Conservation (phyloP, 2,888 invertebrate species). For the Callosobruchus maculatus region DNA sequence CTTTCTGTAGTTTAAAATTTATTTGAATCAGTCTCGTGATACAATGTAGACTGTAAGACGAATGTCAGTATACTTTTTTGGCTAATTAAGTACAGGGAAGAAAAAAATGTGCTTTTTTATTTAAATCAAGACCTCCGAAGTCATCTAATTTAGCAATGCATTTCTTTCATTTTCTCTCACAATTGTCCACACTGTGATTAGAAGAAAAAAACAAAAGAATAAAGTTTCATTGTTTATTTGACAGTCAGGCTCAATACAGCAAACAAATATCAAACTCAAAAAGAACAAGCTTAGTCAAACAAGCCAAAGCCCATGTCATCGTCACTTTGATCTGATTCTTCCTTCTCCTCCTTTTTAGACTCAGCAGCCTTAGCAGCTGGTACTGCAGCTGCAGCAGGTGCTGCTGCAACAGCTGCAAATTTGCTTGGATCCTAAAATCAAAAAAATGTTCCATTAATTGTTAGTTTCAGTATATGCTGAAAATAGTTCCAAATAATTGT, state of each 20-base stretch:
- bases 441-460: neutral
- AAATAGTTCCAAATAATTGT: neutral
- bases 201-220: constrained; percentile 6
- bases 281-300: constrained; percentile 63
- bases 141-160: no score
- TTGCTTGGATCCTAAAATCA: constrained; percentile 84
- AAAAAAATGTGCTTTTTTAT: no score
- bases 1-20: no score
- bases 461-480: neutral
- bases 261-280: constrained; percentile 25
- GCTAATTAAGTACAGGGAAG: no score
- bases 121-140: no score
- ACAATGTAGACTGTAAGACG: no score
- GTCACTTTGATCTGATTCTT: constrained; percentile 78
- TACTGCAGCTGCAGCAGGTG: constrained; percentile 58
- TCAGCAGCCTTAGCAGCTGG: constrained; percentile 60
- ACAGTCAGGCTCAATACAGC: constrained; percentile 38
- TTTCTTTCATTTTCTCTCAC: no score
- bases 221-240: constrained; percentile 23
- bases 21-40: no score
- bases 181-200: no score
- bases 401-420: constrained; percentile 68
- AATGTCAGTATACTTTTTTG: no score
- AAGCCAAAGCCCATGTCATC: constrained; percentile 99
- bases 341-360: constrained; percentile 74